Conservation (phyloP, 2,888 invertebrate genomes). For the Dasypogon diadema region DNA sequence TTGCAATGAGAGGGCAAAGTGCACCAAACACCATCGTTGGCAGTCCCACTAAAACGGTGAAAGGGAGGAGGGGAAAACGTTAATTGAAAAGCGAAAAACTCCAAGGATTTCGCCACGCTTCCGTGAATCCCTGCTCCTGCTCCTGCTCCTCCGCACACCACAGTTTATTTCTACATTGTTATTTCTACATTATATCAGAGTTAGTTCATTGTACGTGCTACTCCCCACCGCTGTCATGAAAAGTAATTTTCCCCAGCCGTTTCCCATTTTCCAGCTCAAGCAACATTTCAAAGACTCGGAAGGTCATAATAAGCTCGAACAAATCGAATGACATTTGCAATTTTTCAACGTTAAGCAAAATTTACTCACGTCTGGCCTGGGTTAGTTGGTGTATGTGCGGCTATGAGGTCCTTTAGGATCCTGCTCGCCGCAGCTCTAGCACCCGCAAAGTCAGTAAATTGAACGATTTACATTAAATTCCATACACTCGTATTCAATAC, state of each 20-base stretch:
- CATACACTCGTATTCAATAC: slow-evolving; percentile 20
- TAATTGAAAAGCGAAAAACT: slow-evolving; percentile 37
- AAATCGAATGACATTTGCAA: slow-evolving; percentile 40
- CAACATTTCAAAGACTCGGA: slow-evolving; percentile 11
- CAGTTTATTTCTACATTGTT: background rate
- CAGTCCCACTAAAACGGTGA: background rate
- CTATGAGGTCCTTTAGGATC: background rate
- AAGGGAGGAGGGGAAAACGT: background rate
- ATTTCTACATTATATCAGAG: background rate
- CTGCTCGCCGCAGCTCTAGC: background rate
- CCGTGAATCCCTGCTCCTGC: slow-evolving; percentile 1
- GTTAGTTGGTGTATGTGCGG: background rate
- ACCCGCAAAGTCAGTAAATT: slow-evolving; percentile 27
- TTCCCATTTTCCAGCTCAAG: slow-evolving; percentile 4
- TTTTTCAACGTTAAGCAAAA: slow-evolving; percentile 34
- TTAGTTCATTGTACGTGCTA: background rate
- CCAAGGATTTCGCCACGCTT: slow-evolving; percentile 14
- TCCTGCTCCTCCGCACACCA: background rate
- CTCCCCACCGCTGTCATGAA: background rate
- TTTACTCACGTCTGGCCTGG: slow-evolving; percentile 24
- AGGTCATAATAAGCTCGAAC: slow-evolving; percentile 35
- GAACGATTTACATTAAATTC: slow-evolving; percentile 41
- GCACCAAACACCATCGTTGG: background rate
- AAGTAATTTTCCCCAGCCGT: background rate
- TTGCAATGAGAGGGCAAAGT: slow-evolving; percentile 20